Base-by-base conservation (phyloP, 2,113 vertebrate genomes). In the Neotoma lepida region DNA sequence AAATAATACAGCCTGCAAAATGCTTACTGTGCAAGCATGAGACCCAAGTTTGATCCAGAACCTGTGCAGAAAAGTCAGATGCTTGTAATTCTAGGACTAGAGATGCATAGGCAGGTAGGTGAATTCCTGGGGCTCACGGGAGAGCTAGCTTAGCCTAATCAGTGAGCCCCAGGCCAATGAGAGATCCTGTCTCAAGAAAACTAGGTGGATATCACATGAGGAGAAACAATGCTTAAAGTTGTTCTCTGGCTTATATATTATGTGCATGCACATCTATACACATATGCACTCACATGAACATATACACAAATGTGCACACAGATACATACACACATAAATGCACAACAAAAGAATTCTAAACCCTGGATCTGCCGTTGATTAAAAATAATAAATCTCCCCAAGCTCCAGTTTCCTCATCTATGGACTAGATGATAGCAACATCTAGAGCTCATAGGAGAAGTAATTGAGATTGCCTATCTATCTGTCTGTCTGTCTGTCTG, bases 391-490 rank as follows among this genome's bases (percentile, higher is more conserved):
- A 58, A 78, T 58, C 26, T 35, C 71, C 78, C 4, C 39, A 26
- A 89, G 41, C 14, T 8, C n/a, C 61, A 22, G 15, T 94, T 93
- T 94, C 33, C 24, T 94, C 8, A 80, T 58, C 15, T 22, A 86
- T 33, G 61, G 68, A 86, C 35, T 33, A 89, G 80, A 70, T 93
- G 39, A 84, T 28, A 87, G 49, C 6, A 44, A 1, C 3, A 86
- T 17, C 41, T 76, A 58, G 9, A 28, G 33, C 28, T 87, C 89
- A 54, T 68, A 17, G 94, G 46, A 96, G 84, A 80, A 87, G 81
- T 54, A 61, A 51, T 14, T 84, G 20, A 12, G n/a, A 84, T 68
- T 35, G 33, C 6, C 66, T 68, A n/a, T 46, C 20, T 73, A 44
- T 44, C 13, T 54, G 35, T 44, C 24, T 74, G 46, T 15, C 44